Evolutionary conservation across 2,113 vertebrate genomes (phyloP), one percentile per base, ranked within the genome.

Genomic region (Labrus mixtus): DNA sequence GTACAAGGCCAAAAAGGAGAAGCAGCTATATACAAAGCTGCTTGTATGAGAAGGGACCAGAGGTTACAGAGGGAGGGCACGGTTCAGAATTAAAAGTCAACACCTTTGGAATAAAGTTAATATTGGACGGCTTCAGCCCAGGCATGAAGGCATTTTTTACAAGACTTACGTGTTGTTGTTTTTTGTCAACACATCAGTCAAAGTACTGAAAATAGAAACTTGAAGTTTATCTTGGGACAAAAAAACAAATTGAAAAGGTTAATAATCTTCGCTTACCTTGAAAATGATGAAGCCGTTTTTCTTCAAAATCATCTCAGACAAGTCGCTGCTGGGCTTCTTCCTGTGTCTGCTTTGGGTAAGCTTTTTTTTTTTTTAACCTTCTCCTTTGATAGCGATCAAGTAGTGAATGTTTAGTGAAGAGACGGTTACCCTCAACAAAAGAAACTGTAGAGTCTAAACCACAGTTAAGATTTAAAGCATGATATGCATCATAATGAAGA

Each of bases 71-170:
- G 68, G 89, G 88, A 91, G 87, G 82, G 88, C 29, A 3, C 17
- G 58, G 9, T 62, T 60, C 61, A 33, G 78, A 88, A 91, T 90
- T 85, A 81, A 93, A 90, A 90, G 90, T 79, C 81, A 86, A 89
- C 89, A 87, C 25, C 20, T 11, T 10, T 63, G 73, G 36, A 63
- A 50, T 79, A 53, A 72, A 58, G 71, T 73, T 61, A 65, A 82
- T 43, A 68, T 37, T 79, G 36, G 45, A 61, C 41, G 23, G 7
- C 10, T 1, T 37, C 3, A 43, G 13, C 10, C 2, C 10, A 22
- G 50, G 20, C 25, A 69, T 8, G 8, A 25, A 55, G 51, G 19
- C 13, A 23, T 64, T 67, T 7, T 57, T 58, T n/a, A 17, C 17
- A 6, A 36, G n/a, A 10, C 10, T 72, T 16, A 48, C 45, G 17